Base-by-base conservation (phyloP, 2,113 vertebrate genomes). In the Eurypyga helias region DNA sequence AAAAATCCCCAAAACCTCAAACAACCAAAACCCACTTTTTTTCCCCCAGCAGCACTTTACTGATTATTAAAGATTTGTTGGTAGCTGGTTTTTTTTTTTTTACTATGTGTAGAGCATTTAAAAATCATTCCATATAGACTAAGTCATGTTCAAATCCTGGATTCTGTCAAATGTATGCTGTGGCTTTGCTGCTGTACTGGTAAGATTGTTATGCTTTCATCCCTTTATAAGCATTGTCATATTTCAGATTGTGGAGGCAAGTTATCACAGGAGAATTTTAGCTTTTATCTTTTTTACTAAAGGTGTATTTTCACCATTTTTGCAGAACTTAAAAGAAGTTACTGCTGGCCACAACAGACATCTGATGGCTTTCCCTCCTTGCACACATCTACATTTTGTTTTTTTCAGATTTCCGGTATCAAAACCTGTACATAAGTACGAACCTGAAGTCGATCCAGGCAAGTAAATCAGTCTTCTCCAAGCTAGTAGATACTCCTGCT, bases 281-380 rank as follows among this genome's bases (percentile, higher is more conserved):
- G 48, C 69, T 95, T 87, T 92, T 75, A 75, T 88, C 65, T 82
- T 93, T 41, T 86, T 79, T 51, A 55, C 52, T 79, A 61, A 91
- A 83, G 70, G 21, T 77, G 8, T n/a, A 49, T 87, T 94, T 84
- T 91, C 60, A 75, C 46, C 52, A 65, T 78, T 90, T 95, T 87
- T 69, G 52, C 41, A 87, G 31, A 34, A 54, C 45, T 55, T 13
- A 82, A 65, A 65, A 73, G 29, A 75, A 43, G 19, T 34, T 83
- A 45, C 82, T 0, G 15, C 43, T 94, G 71, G 87, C 71, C 48
- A 36, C 0, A 4, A 64, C 51, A 84, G 77, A 60, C 36, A 43
- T 21, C 48, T 66, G 52, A 73, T 76, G 60, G 45, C 76, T 95
- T 62, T 81, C 48, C 61, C 17, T 83, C 57, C 33, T 34, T 18